These are phyloP conservation scores for Nysson spinosus DNA, from an alignment of 2,888 invertebrate genomes.

Conservation along the genomic window DNA sequence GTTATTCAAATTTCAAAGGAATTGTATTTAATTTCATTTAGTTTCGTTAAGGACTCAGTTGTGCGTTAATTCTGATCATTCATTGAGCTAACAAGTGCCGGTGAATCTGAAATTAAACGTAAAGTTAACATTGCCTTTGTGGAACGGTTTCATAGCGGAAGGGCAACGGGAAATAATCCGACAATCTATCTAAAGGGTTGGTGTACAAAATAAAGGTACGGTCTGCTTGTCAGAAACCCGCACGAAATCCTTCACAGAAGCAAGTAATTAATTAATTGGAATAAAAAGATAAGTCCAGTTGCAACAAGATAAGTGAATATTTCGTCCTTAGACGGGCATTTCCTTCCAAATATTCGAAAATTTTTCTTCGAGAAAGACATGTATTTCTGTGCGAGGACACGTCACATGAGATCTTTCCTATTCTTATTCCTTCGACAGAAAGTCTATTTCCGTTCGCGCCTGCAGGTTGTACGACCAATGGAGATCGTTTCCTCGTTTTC, in stretches of 20 bases:
- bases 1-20: no score
- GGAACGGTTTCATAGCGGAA: no score
- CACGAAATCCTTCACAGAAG: not conserved
- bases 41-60: constrained; percentile 24
- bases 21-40: constrained; percentile 52
- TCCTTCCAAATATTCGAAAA: not conserved
- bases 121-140: constrained; percentile 15
- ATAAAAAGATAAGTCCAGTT: no score
- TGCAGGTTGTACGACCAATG: constrained; percentile 33
- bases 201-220: no score
- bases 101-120: constrained; percentile 20
- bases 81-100: constrained; percentile 20
- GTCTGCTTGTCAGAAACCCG: not conserved
- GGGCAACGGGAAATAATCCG: no score
- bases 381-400: not conserved
- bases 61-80: constrained; percentile 37
- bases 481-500: constrained; percentile 32
- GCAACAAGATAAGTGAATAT: no score
- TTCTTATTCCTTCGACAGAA: constrained; percentile 27
- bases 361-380: not conserved
- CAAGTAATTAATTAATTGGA: constrained; percentile 9
- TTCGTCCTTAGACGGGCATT: not conserved
- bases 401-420: constrained; percentile 9
- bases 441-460: constrained; percentile 40
- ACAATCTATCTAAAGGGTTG: no score